Evolutionary conservation across 2,888 invertebrate genomes (phyloP).

Genomic region (Tridacna gigas): DNA sequence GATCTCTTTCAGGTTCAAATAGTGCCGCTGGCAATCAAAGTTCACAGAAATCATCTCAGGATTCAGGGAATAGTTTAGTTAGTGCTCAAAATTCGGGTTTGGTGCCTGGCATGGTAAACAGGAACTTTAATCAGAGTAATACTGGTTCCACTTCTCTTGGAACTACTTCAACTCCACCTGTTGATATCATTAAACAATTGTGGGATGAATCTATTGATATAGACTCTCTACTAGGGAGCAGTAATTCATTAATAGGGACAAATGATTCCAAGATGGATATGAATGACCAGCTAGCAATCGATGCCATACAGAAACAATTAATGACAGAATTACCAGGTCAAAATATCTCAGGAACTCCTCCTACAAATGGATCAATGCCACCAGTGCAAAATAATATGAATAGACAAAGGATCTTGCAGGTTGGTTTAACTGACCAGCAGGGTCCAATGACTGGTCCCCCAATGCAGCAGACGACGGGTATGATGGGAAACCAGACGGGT

Average conservation of each 20-base stretch:
- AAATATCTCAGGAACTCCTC: constrained; percentile 11
- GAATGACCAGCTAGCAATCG: constrained; percentile 92
- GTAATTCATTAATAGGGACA: constrained; percentile 59
- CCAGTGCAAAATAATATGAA: constrained; percentile 32
- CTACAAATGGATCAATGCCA: constrained; percentile 24
- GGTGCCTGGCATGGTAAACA: background rate
- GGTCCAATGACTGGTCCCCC: constrained; percentile 34
- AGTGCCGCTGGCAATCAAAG: constrained; percentile 6
- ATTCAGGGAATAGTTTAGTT: constrained; percentile 31
- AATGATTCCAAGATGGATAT: constrained; percentile 86
- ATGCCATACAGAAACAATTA: constrained; percentile 94
- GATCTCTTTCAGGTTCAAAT: constrained; percentile 44
- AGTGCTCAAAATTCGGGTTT: constrained; percentile 38
- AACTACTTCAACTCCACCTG: constrained; percentile 6
- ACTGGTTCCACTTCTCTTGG: background rate
- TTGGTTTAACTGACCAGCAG: constrained; percentile 23
- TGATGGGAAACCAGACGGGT: constrained; percentile 44
- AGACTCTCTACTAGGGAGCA: constrained; percentile 69
- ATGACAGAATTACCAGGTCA: constrained; percentile 88
- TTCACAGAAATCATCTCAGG: constrained; percentile 14
- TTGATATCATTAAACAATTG: constrained; percentile 73
- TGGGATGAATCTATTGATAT: constrained; percentile 72
- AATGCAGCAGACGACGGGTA: constrained; percentile 20
- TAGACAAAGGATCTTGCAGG: constrained; percentile 49
- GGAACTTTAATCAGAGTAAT: constrained; percentile 3